Base-by-base conservation (phyloP, 2,888 invertebrate genomes). In the Agrypnus murinus region DNA sequence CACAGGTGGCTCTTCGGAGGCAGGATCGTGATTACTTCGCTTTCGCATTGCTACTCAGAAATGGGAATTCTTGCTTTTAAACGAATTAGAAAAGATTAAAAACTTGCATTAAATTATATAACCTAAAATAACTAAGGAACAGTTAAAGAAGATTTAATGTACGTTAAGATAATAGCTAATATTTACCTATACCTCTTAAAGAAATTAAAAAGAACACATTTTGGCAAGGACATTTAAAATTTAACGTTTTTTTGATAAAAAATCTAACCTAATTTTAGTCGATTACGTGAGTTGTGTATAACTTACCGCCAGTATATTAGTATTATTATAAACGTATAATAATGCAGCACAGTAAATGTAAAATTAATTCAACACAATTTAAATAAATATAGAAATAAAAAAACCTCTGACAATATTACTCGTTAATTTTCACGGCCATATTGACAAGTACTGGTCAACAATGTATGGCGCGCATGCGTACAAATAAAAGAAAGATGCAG, bases 1-100 rank as follows among this genome's bases (percentile, higher is more conserved):
- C 50, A 69, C 76, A 1, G 79, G 78, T 8, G 81, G 79, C 66
- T 80, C 81, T 53, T 76, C 70, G 2, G 55, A 48, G 8, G 34
- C 36, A 38, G 36, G 31, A 10, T 60, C 71, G 50, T 38, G 31
- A n/a, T 48, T 50, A 25, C 38, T 32, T 10, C 69, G 31, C 25
- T 59, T 69, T 5, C 58, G 31, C 69, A 69, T 69, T n/a, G n/a
- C n/a, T n/a, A n/a, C n/a, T n/a, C n/a, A n/a, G n/a, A n/a, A 25
- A 5, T 25, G 25, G 5, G 5, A 25, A 25, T 25, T 25, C 25
- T 25, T 2, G 5, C 25, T 2, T 25, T 25, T 25, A 25, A 25
- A 25, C 25, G 5, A 25, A 25, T 25, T 25, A 25, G 25, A 5
- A 25, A 25, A 25, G 5, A 25, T 25, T 25, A 25, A 25, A 25